A percentile compares a stretch with the other conserved stretches of the same genome.
Conservation (phyloP, 2,797 vertebrate genomes). For the Pseudochirops cupreus region DNA sequence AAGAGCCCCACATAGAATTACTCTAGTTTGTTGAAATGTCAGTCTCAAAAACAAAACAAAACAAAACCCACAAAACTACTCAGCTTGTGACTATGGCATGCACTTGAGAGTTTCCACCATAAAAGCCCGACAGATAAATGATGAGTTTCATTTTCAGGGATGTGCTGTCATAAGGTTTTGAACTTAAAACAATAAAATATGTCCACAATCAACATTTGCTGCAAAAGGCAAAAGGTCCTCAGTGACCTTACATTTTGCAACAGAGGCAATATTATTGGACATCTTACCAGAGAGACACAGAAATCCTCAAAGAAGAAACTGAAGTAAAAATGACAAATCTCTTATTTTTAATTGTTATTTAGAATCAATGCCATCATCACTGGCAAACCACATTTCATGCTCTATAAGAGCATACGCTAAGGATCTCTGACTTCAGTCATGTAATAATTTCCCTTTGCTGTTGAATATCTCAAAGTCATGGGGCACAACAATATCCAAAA, state of each 20-base stretch:
- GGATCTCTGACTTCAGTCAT: neutral
- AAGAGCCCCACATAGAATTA: slow-evolving; percentile 27
- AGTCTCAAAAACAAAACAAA: neutral
- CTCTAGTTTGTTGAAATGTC: slow-evolving; percentile 15
- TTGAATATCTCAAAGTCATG: neutral
- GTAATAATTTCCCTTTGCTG: slow-evolving; percentile 6
- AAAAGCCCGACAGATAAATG: neutral
- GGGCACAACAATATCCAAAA: neutral
- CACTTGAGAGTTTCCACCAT: neutral
- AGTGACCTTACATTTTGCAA: neutral
- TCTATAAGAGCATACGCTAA: neutral
- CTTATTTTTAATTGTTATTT: neutral
- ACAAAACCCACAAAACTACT: neutral
- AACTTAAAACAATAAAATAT: slow-evolving; percentile 33
- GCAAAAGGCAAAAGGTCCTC: slow-evolving; percentile 7
- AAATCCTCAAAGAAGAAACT: slow-evolving; percentile 28
- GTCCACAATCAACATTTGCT: neutral
- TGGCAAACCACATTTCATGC: slow-evolving; percentile 6
- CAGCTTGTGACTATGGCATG: slow-evolving; percentile 7
- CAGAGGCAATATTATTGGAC: neutral
- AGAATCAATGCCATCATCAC: neutral
- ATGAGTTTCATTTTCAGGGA: slow-evolving; percentile 19
- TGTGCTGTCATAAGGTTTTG: neutral
- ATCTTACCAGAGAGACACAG: slow-evolving; percentile 35
- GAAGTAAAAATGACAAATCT: slow-evolving; percentile 32